A percentile compares a stretch with the other conserved stretches of the same genome.
phyloP scores from a whole-genome alignment of 2,113 vertebrate species.

The Dicrurus megarhynchus region DNA sequence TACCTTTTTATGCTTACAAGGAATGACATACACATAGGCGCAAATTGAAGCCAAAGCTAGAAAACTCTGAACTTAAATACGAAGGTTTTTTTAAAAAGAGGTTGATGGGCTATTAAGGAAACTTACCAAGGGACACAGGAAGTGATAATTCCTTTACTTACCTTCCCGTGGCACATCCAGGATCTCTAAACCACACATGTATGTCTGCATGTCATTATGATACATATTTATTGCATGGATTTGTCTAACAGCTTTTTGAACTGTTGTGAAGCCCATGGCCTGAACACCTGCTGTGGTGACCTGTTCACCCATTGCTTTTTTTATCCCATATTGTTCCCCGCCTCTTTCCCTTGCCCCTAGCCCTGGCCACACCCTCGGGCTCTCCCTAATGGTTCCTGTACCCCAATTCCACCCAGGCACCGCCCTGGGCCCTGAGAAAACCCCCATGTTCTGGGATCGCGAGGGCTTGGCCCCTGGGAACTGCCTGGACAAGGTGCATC shows the following conservation, averaged over 20 bases:
- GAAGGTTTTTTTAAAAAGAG: not conserved
- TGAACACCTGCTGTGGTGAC: too few species aligned
- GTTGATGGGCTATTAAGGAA: not conserved
- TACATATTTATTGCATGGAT: not conserved
- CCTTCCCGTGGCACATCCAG: not conserved
- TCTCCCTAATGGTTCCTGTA: too few species aligned
- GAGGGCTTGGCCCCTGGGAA: too few species aligned
- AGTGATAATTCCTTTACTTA: not conserved
- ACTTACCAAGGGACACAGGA: not conserved
- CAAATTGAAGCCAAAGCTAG: not conserved
- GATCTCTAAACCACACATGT: not conserved
- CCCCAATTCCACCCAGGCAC: too few species aligned
- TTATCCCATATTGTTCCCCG: too few species aligned
- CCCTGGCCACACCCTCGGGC: too few species aligned
- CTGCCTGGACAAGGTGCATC: too few species aligned
- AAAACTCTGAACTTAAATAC: not conserved
- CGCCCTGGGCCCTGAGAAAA: too few species aligned
- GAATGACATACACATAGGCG: not conserved
- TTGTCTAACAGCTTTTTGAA: not conserved
- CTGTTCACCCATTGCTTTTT: too few species aligned
- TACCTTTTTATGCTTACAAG: not conserved
- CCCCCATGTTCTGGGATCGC: too few species aligned
- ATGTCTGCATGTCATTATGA: not conserved
- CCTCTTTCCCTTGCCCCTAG: too few species aligned
- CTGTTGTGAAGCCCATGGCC: not conserved